A percentile compares a stretch with the other conserved stretches of the same genome.
Conservation (phyloP, 2,797 vertebrate species). For the Halcyon leucocephala region DNA sequence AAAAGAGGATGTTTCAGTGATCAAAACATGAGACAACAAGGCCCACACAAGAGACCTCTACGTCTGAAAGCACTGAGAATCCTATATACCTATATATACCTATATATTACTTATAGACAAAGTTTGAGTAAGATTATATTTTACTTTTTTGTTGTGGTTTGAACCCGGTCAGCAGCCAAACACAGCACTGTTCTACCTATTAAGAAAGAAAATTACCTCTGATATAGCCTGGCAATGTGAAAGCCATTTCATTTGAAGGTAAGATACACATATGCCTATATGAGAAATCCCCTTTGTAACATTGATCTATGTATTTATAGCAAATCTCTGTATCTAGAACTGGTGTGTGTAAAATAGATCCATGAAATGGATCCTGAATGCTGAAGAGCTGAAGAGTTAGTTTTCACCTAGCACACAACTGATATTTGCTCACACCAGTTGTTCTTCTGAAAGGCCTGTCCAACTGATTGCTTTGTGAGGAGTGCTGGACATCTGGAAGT, state of each 20-base stretch:
- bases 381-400: not conserved
- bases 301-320: not conserved
- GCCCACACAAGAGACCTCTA: not conserved
- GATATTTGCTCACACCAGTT: not conserved
- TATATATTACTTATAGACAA: not conserved
- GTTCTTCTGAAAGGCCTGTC: not conserved
- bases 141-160: not conserved
- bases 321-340: not conserved
- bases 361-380: not conserved
- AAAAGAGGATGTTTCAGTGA: not conserved
- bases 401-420: not conserved
- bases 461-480: not conserved
- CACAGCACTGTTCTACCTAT: not conserved
- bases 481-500: not conserved
- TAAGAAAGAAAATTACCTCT: not conserved
- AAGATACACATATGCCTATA: not conserved
- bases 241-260: not conserved
- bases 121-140: not conserved
- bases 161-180: not conserved
- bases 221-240: not conserved
- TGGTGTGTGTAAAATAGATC: not conserved
- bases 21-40: not conserved
- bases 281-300: not conserved
- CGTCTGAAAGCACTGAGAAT: not conserved
- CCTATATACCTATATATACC: not conserved